These are phyloP conservation scores for Cyrtonyx montezumae DNA, from an alignment of 2,113 vertebrate genomes.

Conservation along the genomic window DNA sequence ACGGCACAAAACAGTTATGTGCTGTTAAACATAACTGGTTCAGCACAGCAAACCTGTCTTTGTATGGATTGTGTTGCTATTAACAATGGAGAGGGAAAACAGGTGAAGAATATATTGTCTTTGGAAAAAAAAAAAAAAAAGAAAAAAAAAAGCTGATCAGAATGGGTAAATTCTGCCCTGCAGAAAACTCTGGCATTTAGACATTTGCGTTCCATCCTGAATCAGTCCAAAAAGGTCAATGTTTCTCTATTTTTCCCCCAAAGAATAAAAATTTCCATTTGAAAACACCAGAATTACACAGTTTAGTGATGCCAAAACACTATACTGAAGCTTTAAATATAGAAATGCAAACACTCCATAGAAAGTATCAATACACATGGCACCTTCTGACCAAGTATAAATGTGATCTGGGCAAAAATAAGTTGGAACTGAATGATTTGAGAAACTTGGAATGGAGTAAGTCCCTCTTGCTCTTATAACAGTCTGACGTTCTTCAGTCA, in stretches of 20 bases:
- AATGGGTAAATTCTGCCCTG: background rate
- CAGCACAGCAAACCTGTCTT: background rate
- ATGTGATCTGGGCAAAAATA: background rate
- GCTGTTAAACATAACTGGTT: background rate
- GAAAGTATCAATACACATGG: background rate
- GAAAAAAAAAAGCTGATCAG: background rate
- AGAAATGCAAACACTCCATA: background rate
- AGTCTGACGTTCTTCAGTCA: constrained; percentile 8
- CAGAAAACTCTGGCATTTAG: background rate
- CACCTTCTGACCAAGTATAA: constrained; percentile 7
- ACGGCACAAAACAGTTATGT: background rate
- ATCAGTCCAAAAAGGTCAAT: background rate
- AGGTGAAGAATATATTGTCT: background rate
- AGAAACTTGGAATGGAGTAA: constrained; percentile 9
- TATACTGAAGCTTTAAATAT: background rate
- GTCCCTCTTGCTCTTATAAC: constrained; percentile 10
- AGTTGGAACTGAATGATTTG: background rate
- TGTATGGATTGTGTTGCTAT: background rate
- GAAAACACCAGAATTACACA: background rate
- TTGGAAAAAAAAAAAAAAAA: background rate
- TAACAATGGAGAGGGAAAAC: background rate
- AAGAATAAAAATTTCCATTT: background rate
- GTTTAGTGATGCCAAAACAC: background rate
- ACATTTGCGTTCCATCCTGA: background rate
- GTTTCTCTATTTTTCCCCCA: background rate